phyloP scores from a whole-genome alignment of 2,113 vertebrate species.

The Paradisaea rubra region DNA sequence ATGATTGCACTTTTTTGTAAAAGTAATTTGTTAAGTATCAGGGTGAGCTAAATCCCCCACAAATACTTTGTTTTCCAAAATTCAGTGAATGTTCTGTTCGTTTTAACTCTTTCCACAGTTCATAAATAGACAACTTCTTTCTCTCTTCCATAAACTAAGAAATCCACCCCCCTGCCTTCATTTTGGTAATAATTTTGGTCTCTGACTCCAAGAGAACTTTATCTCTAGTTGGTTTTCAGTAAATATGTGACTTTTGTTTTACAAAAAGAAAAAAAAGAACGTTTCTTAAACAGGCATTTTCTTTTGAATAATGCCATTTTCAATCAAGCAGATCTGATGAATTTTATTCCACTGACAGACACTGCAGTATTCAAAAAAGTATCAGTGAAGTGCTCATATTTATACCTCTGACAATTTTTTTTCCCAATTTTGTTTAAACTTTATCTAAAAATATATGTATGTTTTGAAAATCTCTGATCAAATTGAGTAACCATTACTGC shows the following conservation, averaged over 20 bases:
- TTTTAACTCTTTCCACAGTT: not conserved
- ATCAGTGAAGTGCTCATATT: not conserved
- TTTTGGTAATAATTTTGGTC: not conserved
- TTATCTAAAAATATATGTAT: not conserved
- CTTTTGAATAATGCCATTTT: not conserved
- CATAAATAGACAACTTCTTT: not conserved
- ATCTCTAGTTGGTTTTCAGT: not conserved
- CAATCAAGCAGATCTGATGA: not conserved
- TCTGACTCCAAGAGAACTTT: not conserved
- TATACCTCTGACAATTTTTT: not conserved
- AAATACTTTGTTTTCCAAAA: not conserved
- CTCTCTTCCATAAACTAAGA: not conserved
- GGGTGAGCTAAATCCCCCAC: accelerated
- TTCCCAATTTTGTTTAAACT: not conserved
- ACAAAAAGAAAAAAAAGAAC: not conserved
- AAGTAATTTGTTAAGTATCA: not conserved
- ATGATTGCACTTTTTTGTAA: not conserved
- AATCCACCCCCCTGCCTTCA: accelerated
- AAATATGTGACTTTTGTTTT: not conserved
- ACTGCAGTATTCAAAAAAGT: not conserved
- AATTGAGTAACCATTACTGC: not conserved
- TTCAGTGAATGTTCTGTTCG: not conserved
- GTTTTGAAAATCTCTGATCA: not conserved
- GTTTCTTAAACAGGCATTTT: not conserved
- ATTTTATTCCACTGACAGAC: not conserved